A percentile compares a stretch with the other conserved stretches of the same genome.
These are phyloP conservation scores for Dynastes grantii DNA, from an alignment of 2,888 invertebrate species.

Conservation along the genomic window DNA sequence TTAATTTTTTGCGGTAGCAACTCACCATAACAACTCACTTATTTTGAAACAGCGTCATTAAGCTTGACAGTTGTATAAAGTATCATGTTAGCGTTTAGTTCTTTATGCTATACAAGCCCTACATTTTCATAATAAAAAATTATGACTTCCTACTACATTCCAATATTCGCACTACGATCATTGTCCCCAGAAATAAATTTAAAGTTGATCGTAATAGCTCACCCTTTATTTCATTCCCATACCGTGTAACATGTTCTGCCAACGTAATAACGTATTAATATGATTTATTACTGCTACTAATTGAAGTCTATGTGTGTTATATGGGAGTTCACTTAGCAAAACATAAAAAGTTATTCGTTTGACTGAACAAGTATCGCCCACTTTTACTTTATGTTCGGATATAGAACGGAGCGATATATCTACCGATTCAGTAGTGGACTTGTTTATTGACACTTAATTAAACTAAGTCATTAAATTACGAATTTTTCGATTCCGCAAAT, in stretches of 20 bases:
- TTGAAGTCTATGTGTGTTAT: conserved; percentile 1
- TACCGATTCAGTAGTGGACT: neutral
- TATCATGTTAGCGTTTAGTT: too few relatives aligned
- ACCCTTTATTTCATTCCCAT: conserved; percentile 6
- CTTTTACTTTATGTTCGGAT: conserved; percentile 17
- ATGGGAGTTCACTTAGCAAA: neutral
- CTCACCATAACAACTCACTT: too few relatives aligned
- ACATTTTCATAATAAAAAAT: conserved; percentile 7
- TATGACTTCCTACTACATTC: conserved; percentile 20
- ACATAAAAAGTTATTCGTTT: conserved; percentile 21
- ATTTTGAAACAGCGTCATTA: too few relatives aligned
- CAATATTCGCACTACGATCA: neutral
- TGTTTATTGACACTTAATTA: conserved; percentile 1
- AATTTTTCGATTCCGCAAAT: conserved; percentile 2
- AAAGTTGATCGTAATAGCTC: neutral
- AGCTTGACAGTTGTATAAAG: too few relatives aligned
- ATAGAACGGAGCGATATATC: neutral
- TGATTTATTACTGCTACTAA: conserved; percentile 21
- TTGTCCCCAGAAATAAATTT: conserved; percentile 1
- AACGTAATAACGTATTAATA: conserved; percentile 8
- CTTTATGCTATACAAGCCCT: neutral
- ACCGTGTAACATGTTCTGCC: neutral
- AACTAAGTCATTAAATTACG: conserved; percentile 7
- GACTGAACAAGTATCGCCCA: neutral
- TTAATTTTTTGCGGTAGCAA: too few relatives aligned